A percentile compares a stretch with the other conserved stretches of the same genome.
Evolutionary conservation across 2,113 vertebrate species (phyloP).

Genomic region (Zingel zingel): DNA sequence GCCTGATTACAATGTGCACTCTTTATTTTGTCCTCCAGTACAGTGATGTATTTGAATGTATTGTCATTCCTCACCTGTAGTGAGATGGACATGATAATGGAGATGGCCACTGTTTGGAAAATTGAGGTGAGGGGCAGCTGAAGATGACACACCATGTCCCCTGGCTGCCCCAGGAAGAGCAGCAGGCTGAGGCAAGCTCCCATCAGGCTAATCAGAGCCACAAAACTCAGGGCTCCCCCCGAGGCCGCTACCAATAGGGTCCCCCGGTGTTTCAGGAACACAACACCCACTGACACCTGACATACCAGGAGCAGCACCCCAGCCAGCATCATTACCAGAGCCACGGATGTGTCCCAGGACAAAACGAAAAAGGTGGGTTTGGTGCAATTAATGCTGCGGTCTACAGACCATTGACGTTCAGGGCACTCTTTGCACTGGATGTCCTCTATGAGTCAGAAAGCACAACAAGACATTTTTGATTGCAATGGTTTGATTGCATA

Average conservation of each 20-base stretch:
- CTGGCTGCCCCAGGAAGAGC: constrained; percentile 86
- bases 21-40: not conserved
- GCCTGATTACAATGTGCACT: not conserved
- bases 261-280: constrained; percentile 78
- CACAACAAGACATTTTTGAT: not conserved
- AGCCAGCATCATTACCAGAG: constrained; percentile 68
- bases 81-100: constrained; percentile 84
- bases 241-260: constrained; percentile 82
- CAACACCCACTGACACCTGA: constrained; percentile 38
- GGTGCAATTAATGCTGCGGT: constrained; percentile 78
- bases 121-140: constrained; percentile 83
- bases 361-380: constrained; percentile 80
- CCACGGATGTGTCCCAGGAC: constrained; percentile 76
- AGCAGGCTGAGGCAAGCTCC: constrained; percentile 81
- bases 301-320: constrained; percentile 62
- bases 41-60: not conserved
- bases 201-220: constrained; percentile 79
- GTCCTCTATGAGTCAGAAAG: constrained; percentile 78
- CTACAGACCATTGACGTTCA: constrained; percentile 83
- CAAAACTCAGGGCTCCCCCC: constrained; percentile 78
- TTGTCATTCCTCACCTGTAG: constrained; percentile 79
- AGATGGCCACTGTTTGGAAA: constrained; percentile 85
- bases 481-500: not conserved
- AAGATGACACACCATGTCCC: constrained; percentile 67
- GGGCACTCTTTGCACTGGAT: constrained; percentile 82